These are phyloP conservation scores for Aplidium turbinatum DNA, from an alignment of 23 tunicate genomes.

Conservation along the genomic window DNA sequence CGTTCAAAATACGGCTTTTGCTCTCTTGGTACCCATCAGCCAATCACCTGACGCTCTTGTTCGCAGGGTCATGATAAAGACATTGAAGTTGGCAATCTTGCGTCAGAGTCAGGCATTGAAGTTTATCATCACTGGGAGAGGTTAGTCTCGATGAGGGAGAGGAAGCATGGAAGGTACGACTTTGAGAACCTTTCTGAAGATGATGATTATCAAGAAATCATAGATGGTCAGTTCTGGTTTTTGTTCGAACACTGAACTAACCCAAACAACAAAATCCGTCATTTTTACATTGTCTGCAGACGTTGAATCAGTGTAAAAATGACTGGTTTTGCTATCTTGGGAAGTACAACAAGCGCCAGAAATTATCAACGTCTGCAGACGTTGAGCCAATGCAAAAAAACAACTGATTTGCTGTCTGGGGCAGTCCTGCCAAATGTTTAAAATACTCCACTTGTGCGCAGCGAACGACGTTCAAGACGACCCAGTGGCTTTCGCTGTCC, in stretches of 20 bases:
- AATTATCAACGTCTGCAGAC: not conserved
- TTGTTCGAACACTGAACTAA: no score
- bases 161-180: not conserved
- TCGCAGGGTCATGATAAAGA: conserved; percentile 8
- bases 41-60: no score
- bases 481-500: conserved; percentile 61
- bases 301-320: not conserved
- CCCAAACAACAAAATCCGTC: no score
- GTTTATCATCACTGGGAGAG: not conserved
- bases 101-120: not conserved
- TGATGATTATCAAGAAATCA: not conserved
- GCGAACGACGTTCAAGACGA: conserved; percentile 55
- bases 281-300: no score
- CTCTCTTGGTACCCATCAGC: no score
- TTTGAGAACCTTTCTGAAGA: no score
- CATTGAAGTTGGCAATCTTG: conserved; percentile 11
- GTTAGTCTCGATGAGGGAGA: conserved; percentile 5
- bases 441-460: not conserved
- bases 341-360: not conserved
- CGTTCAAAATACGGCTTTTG: not conserved
- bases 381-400: not conserved
- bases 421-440: not conserved
- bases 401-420: not conserved
- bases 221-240: no score
- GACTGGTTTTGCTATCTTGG: not conserved